Conservation (phyloP, 1,140 invertebrate species). For the Zaprionus ornatus region DNA sequence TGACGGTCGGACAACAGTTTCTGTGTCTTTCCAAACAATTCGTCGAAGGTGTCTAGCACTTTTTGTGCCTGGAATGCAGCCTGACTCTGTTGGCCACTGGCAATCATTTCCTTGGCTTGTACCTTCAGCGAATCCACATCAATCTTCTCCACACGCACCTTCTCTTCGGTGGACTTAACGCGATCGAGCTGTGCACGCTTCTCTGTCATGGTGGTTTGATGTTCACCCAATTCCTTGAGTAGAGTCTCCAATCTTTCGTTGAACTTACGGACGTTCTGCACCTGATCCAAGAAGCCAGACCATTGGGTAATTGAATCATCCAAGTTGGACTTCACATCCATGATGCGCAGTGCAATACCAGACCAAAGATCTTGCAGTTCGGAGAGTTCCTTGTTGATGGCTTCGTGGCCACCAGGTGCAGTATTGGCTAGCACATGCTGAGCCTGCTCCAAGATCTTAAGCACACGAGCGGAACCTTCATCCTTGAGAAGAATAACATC, state of each 20-base stretch:
- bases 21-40: constrained; percentile 89
- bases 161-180: constrained; percentile 94
- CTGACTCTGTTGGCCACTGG: constrained; percentile 92
- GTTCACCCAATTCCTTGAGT: constrained; percentile 89
- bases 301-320: constrained; percentile 95
- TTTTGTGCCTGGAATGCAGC: constrained; percentile 93
- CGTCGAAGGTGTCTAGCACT: constrained; percentile 92
- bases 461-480: constrained; percentile 94
- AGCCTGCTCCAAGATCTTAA: constrained; percentile 93
- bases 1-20: constrained; percentile 91
- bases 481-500: constrained; percentile 95
- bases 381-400: constrained; percentile 92
- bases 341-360: constrained; percentile 92
- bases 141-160: constrained; percentile 94
- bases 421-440: constrained; percentile 97
- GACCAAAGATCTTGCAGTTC: constrained; percentile 96
- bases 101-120: constrained; percentile 94
- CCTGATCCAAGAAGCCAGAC: constrained; percentile 94
- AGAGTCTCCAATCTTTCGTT: constrained; percentile 90
- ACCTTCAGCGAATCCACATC: constrained; percentile 95
- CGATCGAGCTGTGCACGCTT: constrained; percentile 93
- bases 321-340: constrained; percentile 94
- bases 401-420: constrained; percentile 92
- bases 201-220: constrained; percentile 92
- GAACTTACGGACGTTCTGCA: constrained; percentile 92